These are phyloP conservation scores for Marmota flaviventris DNA, from an alignment of 2,113 vertebrate species.

Conservation along the genomic window DNA sequence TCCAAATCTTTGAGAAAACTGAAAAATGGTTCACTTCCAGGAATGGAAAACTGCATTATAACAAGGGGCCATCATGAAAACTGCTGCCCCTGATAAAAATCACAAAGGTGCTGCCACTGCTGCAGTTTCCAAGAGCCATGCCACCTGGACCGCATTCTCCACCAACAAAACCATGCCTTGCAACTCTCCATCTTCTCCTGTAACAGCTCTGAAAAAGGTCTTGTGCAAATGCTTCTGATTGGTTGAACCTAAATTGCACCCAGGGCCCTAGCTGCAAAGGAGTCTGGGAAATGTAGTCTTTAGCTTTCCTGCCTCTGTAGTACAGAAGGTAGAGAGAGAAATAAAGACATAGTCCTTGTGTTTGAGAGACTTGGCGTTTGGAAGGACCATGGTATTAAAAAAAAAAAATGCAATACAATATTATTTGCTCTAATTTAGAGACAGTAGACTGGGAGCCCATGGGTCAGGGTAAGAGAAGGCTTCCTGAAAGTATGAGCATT, in stretches of 20 bases:
- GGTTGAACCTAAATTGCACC: neutral
- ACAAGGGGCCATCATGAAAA: neutral
- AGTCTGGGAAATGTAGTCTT: conserved; percentile 53
- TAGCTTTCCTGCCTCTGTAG: neutral
- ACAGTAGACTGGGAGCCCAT: neutral
- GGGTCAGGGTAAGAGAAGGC: neutral
- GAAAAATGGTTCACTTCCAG: conserved; percentile 13
- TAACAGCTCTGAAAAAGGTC: neutral
- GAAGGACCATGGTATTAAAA: neutral
- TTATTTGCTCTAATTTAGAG: conserved; percentile 21
- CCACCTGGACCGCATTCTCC: neutral
- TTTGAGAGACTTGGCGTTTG: conserved; percentile 14
- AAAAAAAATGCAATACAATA: neutral
- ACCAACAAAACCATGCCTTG: neutral
- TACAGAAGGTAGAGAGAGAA: neutral
- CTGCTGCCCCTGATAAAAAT: conserved; percentile 17
- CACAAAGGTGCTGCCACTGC: neutral
- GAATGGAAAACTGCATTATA: neutral
- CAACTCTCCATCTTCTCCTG: neutral
- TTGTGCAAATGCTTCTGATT: neutral
- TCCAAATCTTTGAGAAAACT: neutral
- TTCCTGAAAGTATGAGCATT: neutral
- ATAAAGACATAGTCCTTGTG: neutral
- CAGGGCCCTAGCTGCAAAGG: conserved; percentile 24
- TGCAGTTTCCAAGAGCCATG: neutral